Percentiles rank a stretch among this genome's conserved stretches.
phyloP scores from a whole-genome alignment of 2,888 invertebrate genomes.

The Leptura quadrifasciata region DNA sequence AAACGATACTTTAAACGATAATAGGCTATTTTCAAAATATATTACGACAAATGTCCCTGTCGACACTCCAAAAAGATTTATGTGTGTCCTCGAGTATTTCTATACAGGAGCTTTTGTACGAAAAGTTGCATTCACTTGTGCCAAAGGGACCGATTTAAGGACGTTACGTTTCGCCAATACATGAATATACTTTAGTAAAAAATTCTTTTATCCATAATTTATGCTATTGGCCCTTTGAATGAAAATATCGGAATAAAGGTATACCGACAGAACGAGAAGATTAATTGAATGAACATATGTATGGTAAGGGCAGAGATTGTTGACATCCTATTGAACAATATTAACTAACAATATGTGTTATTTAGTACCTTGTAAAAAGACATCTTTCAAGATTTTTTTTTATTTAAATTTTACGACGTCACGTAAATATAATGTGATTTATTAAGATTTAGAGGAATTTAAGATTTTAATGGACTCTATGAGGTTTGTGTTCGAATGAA shows the following conservation, averaged over 20 bases:
- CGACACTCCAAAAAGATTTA: conserved; percentile 64
- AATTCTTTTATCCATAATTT: conserved; percentile 48
- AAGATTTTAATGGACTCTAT: no score
- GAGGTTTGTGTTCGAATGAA: no score
- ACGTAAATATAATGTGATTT: no score
- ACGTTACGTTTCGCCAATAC: conserved; percentile 37
- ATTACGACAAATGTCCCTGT: conserved; percentile 64
- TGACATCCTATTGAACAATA: background rate
- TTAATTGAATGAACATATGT: conserved; percentile 21
- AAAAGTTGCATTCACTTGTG: conserved; percentile 61
- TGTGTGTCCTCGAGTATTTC: conserved; percentile 60
- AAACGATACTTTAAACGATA: conserved; percentile 66
- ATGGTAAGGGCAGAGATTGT: background rate
- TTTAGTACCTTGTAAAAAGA: no score
- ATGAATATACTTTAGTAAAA: conserved; percentile 46
- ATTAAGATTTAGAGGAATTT: no score
- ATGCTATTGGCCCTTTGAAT: conserved; percentile 49
- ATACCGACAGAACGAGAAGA: conserved; percentile 18
- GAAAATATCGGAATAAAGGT: conserved; percentile 41
- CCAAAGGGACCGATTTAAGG: conserved; percentile 56
- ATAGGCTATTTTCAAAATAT: conserved; percentile 64
- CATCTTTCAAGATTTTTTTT: no score
- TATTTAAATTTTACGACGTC: no score
- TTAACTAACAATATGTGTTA: no score
- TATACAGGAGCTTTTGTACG: conserved; percentile 61